Evolutionary conservation across 1,140 invertebrate species (phyloP), one percentile per base, ranked within the genome.

Genomic region (Rhysida immarginata): DNA sequence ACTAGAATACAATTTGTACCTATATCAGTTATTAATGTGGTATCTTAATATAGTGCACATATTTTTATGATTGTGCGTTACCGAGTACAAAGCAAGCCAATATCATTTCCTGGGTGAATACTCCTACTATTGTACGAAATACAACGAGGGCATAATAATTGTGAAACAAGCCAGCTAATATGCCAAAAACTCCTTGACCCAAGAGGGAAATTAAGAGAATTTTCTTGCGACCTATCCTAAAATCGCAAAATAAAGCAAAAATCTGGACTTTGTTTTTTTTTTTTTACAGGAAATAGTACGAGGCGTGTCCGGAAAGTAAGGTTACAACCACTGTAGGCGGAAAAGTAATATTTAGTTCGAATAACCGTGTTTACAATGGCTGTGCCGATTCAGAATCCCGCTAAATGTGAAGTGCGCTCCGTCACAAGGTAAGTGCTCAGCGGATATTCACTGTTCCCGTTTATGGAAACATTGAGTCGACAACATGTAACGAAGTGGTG

Each of bases 61-160:
- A 13, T 41, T 13, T n/a, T 41, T 13, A 13, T 13, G n/a, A 41
- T n/a, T 41, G 11, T 13, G 11, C n/a, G n/a, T 74, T 72, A 83
- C 82, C 83, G 53, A 87, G 80, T 11, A 87, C 83, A 65, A 86
- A 87, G 46, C 81, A 81, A 16, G 85, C 82, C 52, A 86, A 69
- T 64, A 85, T 87, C 0, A 85, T 78, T 1, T 84, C 84, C 3
- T 82, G 81, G 1, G 81, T 83, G 1, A 81, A 81, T 23, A 82
- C 76, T 1, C 84, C 85, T 16, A 85, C 75, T 41, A 86, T 69
- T 42, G 83, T 68, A 58, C 84, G 73, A 23, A 81, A 73, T 35
- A 81, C 65, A n/a, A 81, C 76, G 62, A 82, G 87, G 43, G 74
- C 77, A 60, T 78, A 76, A 64, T 78, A 84, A 59, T 85, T 79